Percentiles rank a stretch among this genome's conserved stretches.
Conservation (phyloP, 2,113 vertebrate species). For the Bagarius yarrelli region DNA sequence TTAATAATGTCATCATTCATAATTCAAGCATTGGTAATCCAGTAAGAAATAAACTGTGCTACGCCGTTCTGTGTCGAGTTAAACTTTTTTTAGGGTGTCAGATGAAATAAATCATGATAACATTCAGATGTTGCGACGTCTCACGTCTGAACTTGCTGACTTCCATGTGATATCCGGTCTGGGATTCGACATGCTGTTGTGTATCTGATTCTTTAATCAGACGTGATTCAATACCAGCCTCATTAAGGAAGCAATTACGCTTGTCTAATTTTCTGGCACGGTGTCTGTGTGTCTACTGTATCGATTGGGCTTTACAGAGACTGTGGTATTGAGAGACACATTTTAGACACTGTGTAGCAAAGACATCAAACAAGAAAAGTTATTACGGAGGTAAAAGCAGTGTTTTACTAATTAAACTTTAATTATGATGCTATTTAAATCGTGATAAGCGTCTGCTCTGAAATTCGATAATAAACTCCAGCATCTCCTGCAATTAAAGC, state of each 20-base stretch:
- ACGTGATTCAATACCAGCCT: slow-evolving; percentile 48
- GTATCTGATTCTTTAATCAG: slow-evolving; percentile 51
- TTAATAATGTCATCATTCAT: too few relatives aligned
- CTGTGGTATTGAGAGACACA: slow-evolving; percentile 1
- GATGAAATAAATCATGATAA: background rate
- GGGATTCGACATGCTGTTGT: slow-evolving; percentile 17
- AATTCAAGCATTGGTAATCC: background rate
- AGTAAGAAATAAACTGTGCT: background rate
- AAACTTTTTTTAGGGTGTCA: background rate
- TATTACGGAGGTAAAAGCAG: slow-evolving; percentile 4
- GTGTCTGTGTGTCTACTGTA: slow-evolving; percentile 27
- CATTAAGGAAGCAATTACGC: slow-evolving; percentile 37
- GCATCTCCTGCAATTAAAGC: slow-evolving; percentile 14
- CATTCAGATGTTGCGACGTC: background rate
- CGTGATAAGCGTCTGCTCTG: slow-evolving; percentile 36
- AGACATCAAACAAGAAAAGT: background rate
- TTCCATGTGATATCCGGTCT: background rate
- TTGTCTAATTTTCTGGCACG: slow-evolving; percentile 45
- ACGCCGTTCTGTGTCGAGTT: background rate
- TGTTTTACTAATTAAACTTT: slow-evolving; percentile 38
- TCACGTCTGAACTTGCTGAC: background rate
- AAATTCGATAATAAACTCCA: slow-evolving; percentile 38
- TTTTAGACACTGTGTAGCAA: background rate
- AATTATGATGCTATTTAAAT: slow-evolving; percentile 42
- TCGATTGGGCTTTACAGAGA: slow-evolving; percentile 21